A percentile compares a stretch with the other conserved stretches of the same genome.
These are phyloP conservation scores for Drosophila tsacasi DNA, from an alignment of 1,140 invertebrate genomes.

Conservation along the genomic window DNA sequence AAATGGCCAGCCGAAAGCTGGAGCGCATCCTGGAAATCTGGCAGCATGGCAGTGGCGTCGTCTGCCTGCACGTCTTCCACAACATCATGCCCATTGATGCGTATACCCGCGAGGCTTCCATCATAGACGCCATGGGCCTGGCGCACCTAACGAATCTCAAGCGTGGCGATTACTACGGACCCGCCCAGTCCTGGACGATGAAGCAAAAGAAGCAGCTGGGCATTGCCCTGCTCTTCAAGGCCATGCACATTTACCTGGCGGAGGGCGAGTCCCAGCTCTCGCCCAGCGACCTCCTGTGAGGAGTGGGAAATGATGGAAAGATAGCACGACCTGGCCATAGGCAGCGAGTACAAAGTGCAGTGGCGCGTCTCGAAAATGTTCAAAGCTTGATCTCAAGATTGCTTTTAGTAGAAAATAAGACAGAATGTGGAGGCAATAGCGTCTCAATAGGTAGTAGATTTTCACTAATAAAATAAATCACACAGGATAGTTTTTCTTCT, in stretches of 20 bases:
- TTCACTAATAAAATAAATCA: conserved; percentile 1
- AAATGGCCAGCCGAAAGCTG: conserved; percentile 87
- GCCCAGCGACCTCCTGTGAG: conserved; percentile 88
- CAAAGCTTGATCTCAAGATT: conserved; percentile 59
- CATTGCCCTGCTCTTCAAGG: conserved; percentile 92
- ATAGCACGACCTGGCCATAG: conserved; percentile 20
- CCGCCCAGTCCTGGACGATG: conserved; percentile 90
- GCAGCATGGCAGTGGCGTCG: conserved; percentile 92
- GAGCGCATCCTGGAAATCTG: conserved; percentile 95
- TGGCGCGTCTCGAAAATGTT: conserved; percentile 27
- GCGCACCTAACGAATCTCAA: conserved; percentile 93
- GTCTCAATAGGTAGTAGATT: background rate
- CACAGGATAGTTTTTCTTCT: background rate
- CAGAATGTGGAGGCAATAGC: background rate
- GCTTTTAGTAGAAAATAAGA: conserved; percentile 23
- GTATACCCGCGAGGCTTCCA: conserved; percentile 96
- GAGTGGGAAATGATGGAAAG: background rate
- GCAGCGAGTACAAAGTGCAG: conserved; percentile 63
- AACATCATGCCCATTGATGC: conserved; percentile 96
- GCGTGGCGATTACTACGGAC: conserved; percentile 93
- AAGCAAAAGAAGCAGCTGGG: conserved; percentile 91
- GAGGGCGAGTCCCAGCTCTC: conserved; percentile 94
- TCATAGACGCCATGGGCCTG: conserved; percentile 95
- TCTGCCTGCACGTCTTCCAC: conserved; percentile 96
- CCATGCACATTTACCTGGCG: conserved; percentile 93